phyloP scores from a whole-genome alignment of 1,140 invertebrate species.

The Meloidogyne chitwoodi region DNA sequence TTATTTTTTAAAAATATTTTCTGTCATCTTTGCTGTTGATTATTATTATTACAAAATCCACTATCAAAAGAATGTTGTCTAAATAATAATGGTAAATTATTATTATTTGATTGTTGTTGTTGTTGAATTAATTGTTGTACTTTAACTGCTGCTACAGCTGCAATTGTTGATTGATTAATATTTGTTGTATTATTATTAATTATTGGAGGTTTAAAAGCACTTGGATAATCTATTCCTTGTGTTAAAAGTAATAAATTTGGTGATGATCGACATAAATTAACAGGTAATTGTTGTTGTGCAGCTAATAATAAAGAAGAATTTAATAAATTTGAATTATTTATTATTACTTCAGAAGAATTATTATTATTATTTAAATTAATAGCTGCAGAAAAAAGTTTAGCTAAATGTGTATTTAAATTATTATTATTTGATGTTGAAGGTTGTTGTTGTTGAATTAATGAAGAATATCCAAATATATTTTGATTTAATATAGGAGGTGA shows the following conservation, averaged over 20 bases:
- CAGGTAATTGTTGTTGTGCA: constrained; percentile 33
- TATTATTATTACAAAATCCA: background rate
- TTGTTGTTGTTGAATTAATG: background rate
- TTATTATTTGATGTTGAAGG: background rate
- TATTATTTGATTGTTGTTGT: constrained; percentile 5
- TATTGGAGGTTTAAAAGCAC: constrained; percentile 19
- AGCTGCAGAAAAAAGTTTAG: background rate
- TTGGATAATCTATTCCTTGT: constrained; percentile 9
- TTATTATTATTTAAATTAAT: background rate
- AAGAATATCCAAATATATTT: background rate
- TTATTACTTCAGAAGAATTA: background rate
- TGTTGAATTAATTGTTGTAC: constrained; percentile 21
- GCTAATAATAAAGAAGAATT: constrained; percentile 23
- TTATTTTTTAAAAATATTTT: background rate
- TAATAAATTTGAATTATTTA: background rate
- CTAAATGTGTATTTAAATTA: background rate
- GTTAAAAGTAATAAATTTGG: constrained; percentile 23
- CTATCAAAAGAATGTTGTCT: constrained; percentile 39
- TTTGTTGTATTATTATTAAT: constrained; percentile 5
- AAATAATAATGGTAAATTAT: constrained; percentile 22
- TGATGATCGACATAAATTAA: constrained; percentile 26
- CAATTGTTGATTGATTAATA: constrained; percentile 13
- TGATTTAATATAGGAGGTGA: background rate
- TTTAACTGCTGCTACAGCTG: constrained; percentile 26
- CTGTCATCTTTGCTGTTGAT: background rate